phyloP scores from a whole-genome alignment of 2,888 invertebrate genomes.

The Eupeodes luniger region DNA sequence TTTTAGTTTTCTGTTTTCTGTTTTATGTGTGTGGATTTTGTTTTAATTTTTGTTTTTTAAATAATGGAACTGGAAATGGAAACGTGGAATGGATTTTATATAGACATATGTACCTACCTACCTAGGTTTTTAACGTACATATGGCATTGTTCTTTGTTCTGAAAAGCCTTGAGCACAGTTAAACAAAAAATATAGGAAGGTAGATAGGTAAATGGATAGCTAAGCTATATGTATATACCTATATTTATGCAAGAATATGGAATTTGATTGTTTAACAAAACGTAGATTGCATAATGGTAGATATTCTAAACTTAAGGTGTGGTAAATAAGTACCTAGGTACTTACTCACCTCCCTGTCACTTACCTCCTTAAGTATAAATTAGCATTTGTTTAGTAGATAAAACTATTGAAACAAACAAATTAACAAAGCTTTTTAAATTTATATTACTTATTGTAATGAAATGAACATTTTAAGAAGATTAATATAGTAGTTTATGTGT shows the following conservation, averaged over 20 bases:
- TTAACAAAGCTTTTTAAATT: too few relatives aligned
- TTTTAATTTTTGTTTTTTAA: slow-evolving; percentile 2
- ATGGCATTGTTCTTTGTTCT: slow-evolving; percentile 29
- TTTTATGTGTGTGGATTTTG: slow-evolving; percentile 9
- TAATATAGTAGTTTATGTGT: too few relatives aligned
- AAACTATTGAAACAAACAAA: too few relatives aligned
- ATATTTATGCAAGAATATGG: slow-evolving; percentile 3
- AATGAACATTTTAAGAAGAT: too few relatives aligned
- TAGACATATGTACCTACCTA: neutral
- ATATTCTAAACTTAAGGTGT: neutral
- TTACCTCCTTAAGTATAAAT: too few relatives aligned
- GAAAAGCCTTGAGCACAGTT: slow-evolving; percentile 21
- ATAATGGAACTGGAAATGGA: neutral
- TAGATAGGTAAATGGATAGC: too few relatives aligned
- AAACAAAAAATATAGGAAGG: too few relatives aligned
- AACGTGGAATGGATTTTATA: neutral
- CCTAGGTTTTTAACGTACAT: neutral
- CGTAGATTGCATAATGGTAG: slow-evolving; percentile 15
- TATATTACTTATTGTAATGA: too few relatives aligned
- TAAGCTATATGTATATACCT: too few relatives aligned
- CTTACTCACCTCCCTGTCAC: too few relatives aligned
- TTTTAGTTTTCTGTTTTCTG: neutral
- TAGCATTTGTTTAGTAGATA: too few relatives aligned
- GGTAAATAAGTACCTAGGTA: neutral
- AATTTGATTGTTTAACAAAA: neutral